Base-by-base conservation (phyloP, 1,140 invertebrate genomes). In the Penaeus chinensis region DNA sequence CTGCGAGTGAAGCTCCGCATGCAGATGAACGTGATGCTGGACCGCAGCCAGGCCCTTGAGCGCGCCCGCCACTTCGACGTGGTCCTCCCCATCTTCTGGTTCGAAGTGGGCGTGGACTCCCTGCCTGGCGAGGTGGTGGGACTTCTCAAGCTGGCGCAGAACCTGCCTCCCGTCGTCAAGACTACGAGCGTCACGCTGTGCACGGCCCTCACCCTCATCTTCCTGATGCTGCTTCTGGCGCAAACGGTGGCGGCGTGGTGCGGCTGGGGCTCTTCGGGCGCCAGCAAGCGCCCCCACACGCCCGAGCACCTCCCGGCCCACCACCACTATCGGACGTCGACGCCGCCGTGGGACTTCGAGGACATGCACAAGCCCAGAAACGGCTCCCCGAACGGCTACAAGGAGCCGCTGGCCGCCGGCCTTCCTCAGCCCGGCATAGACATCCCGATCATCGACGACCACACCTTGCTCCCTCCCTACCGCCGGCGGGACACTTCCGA, bases 21-120 rank as follows among this genome's bases (percentile, higher is more conserved):
- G 90, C 90, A 90, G 82, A 90, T 90, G 90, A 90, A 90, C 74
- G 90, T 90, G 0, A 86, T 90, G 76, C 54, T 90, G 54, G 90
- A 90, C 85, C 65, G 87, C 7, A 89, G 80, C 47, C 90, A 90
- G 77, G 85, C 87, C 13, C 76, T 90, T 8, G 85, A 89, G 42
- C 87, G 90, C n/a, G 90, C 90, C 54, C 69, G 90, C 8, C 90
- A 90, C 83, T 90, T 87, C 76, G 90, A 90, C 71, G 74, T 90
- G 24, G 80, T 90, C 42, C 85, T 89, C 7, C 90, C 90, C 65
- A 81, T 90, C 27, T 90, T 90, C 78, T 90, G 90, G 90, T 90
- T 90, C 66, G 90, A 90, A 32, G 90, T 88, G n/a, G 90, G 90
- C 4, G 82, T 90, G 11, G 90, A 90, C 54, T 89, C 88, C 11